Conservation (phyloP, 2,888 invertebrate genomes). For the Onchidella celtica region DNA sequence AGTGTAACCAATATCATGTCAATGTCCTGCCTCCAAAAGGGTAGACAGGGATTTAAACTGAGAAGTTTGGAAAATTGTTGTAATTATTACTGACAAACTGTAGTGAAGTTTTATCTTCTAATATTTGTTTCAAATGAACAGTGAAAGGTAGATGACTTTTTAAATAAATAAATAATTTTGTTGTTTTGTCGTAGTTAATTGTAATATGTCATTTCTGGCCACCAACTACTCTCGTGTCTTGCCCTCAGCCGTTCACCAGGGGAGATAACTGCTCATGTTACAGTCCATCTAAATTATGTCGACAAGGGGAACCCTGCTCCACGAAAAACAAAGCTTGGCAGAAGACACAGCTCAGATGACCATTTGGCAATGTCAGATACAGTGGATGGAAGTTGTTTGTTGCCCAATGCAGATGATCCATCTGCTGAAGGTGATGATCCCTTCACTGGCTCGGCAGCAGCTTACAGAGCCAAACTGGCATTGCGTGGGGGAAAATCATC, state of each 20-base stretch:
- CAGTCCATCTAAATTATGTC: conserved; percentile 27
- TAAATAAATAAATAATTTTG: too few relatives aligned
- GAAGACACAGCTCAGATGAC: not conserved
- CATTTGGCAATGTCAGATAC: not conserved
- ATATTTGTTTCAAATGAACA: too few relatives aligned
- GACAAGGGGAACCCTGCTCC: conserved; percentile 3
- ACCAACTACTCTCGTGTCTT: too few relatives aligned
- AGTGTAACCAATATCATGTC: too few relatives aligned
- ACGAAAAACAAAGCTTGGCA: not conserved
- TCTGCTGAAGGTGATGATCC: conserved; percentile 31
- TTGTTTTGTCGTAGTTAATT: too few relatives aligned
- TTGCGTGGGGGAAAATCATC: conserved; percentile 39
- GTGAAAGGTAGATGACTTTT: too few relatives aligned
- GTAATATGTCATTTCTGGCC: too few relatives aligned
- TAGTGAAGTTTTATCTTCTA: too few relatives aligned
- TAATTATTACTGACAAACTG: too few relatives aligned
- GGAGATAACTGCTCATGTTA: conserved; percentile 37
- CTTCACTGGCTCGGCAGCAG: conserved; percentile 23
- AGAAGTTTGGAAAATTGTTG: too few relatives aligned
- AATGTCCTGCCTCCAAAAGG: too few relatives aligned
- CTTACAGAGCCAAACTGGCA: conserved; percentile 21
- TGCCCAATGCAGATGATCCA: not conserved
- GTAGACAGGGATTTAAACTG: too few relatives aligned
- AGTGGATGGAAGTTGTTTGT: not conserved
- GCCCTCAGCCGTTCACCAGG: conserved; percentile 11